Conservation (phyloP, 2,888 invertebrate genomes). For the Sarcophaga subvicina region DNA sequence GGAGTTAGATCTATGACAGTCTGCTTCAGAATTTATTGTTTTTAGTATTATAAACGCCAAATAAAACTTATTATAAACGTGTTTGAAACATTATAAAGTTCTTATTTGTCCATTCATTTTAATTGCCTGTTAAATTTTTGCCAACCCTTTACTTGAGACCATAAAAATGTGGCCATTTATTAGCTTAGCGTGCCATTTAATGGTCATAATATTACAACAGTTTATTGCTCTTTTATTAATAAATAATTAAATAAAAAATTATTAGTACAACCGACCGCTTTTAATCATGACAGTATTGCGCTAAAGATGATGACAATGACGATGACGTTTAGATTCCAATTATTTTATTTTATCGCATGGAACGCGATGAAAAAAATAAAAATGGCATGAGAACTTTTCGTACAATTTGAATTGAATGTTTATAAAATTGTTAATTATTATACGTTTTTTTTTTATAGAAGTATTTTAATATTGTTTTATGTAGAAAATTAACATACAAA, state of each 20-base stretch:
- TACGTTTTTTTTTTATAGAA: conserved; percentile 4
- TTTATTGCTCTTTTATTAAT: conserved; percentile 7
- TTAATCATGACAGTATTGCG: not conserved
- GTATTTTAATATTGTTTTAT: conserved; percentile 3
- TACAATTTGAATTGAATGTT: not conserved
- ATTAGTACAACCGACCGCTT: not conserved
- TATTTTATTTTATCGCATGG: conserved; percentile 24
- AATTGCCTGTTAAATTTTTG: not conserved
- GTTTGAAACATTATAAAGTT: no score
- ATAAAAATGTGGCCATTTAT: not conserved
- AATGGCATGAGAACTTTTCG: conserved; percentile 39
- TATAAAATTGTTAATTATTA: not conserved
- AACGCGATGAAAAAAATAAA: conserved; percentile 16
- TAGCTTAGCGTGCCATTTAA: not conserved
- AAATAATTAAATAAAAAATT: not conserved
- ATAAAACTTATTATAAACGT: no score
- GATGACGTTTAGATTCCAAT: conserved; percentile 11
- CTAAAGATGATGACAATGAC: not conserved
- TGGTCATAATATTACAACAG: not conserved
- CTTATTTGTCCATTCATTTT: not conserved
- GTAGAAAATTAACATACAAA: conserved; percentile 4
- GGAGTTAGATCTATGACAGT: no score
- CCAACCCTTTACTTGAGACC: not conserved
- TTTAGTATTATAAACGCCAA: no score
- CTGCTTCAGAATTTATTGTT: no score